These are phyloP conservation scores for Chelonoidis abingdonii DNA, from an alignment of 2,113 vertebrate genomes.

Conservation along the genomic window DNA sequence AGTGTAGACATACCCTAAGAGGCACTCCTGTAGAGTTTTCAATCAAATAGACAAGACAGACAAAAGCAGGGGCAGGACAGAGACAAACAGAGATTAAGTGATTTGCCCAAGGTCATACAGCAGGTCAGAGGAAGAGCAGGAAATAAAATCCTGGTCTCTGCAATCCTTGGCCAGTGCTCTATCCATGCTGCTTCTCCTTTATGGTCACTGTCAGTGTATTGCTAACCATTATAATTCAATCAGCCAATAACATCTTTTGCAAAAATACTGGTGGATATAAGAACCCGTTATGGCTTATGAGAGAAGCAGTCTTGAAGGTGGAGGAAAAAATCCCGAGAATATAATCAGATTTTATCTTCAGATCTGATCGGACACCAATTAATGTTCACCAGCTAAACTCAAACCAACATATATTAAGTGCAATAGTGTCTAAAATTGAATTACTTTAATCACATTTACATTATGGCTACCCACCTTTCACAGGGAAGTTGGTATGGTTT, in stretches of 20 bases:
- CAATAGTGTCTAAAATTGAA: neutral
- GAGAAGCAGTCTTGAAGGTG: neutral
- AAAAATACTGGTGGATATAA: neutral
- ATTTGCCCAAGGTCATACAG: neutral
- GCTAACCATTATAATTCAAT: neutral
- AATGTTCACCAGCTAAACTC: constrained; percentile 21
- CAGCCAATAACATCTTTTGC: neutral
- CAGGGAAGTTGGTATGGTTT: neutral
- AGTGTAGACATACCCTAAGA: neutral
- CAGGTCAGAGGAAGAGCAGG: neutral
- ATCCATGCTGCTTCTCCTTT: fast-evolving
- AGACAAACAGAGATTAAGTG: neutral
- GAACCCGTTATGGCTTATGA: fast-evolving
- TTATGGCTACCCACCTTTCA: neutral
- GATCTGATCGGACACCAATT: neutral
- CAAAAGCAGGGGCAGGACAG: neutral
- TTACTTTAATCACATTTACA: constrained; percentile 28
- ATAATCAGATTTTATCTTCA: neutral
- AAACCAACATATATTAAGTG: neutral
- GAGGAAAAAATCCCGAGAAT: neutral
- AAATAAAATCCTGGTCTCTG: neutral
- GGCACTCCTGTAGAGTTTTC: neutral
- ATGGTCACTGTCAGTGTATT: neutral
- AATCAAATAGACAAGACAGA: neutral
- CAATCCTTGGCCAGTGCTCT: fast-evolving